phyloP scores from a whole-genome alignment of 2,797 vertebrate species.

The Neosilurus mollespiculum region DNA sequence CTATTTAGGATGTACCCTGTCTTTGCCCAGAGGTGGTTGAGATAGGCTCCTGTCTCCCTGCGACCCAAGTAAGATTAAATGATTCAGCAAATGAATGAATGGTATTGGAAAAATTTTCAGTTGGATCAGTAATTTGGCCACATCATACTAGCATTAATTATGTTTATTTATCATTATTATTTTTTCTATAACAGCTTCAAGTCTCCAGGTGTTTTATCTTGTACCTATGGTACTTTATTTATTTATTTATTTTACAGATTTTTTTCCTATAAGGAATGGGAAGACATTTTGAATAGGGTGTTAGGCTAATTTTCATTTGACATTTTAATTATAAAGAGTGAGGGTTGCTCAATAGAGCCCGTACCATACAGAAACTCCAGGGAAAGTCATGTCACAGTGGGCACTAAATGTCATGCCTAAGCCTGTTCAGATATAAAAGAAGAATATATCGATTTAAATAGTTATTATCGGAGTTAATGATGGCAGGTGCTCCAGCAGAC shows the following conservation, averaged over 20 bases:
- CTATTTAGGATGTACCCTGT: no score
- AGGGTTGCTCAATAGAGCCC: slow-evolving; percentile 25
- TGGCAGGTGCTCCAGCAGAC: slow-evolving; percentile 46
- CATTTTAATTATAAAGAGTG: slow-evolving; percentile 52
- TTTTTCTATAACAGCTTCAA: neutral
- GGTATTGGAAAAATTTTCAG: neutral
- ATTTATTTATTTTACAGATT: neutral
- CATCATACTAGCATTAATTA: neutral
- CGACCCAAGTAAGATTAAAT: no score
- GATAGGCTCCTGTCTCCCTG: no score
- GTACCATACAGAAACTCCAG: slow-evolving; percentile 24
- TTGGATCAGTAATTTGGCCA: neutral
- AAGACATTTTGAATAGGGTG: slow-evolving; percentile 24
- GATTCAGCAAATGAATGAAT: no score
- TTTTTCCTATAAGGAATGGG: neutral
- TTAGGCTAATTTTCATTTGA: slow-evolving; percentile 51
- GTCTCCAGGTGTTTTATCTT: neutral
- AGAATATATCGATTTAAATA: slow-evolving; percentile 54
- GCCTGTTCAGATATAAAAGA: slow-evolving; percentile 30
- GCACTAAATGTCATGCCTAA: slow-evolving; percentile 53
- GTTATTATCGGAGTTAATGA: slow-evolving; percentile 47
- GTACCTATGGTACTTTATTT: neutral
- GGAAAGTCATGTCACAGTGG: slow-evolving; percentile 43
- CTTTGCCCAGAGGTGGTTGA: no score
- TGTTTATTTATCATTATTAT: no score